Evolutionary conservation across 2,888 invertebrate species (phyloP).

Genomic region (Lumbricus terrestris): DNA sequence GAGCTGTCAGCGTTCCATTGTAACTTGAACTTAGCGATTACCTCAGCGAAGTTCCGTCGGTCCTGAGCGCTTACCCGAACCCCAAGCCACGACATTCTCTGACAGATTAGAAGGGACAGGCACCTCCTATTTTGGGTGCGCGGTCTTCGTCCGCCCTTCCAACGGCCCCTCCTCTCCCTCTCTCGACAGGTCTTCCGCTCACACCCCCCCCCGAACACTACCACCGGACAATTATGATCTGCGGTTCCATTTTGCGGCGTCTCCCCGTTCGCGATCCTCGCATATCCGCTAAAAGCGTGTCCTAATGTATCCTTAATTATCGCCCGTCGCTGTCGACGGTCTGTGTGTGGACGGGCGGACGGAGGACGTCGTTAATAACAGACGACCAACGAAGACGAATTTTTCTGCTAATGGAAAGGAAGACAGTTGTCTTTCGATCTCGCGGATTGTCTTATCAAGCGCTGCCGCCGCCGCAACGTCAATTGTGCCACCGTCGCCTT

Average conservation of each 20-base stretch:
- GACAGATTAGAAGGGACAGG: neutral
- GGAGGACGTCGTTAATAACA: slow-evolving; percentile 3
- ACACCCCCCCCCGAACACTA: neutral
- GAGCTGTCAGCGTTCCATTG: neutral
- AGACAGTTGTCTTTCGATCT: neutral
- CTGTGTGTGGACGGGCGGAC: neutral
- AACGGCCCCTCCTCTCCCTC: neutral
- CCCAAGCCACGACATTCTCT: neutral
- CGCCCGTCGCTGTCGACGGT: neutral
- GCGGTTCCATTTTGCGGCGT: neutral
- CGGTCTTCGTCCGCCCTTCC: neutral
- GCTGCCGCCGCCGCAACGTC: no score
- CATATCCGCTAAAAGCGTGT: slow-evolving; percentile 13
- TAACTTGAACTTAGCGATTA: slow-evolving; percentile 3
- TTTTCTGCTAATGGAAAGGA: neutral
- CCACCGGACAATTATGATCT: neutral
- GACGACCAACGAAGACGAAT: neutral
- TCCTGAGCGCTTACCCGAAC: neutral
- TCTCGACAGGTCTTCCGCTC: neutral
- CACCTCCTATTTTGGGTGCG: neutral
- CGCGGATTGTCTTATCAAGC: neutral
- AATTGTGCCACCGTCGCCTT: neutral
- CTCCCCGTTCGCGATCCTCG: neutral
- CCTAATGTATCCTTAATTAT: slow-evolving; percentile 16
- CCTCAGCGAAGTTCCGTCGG: neutral